Evolutionary conservation across 2,113 vertebrate species (phyloP), one percentile per base, ranked within the genome.

Genomic region (Anhinga anhinga): DNA sequence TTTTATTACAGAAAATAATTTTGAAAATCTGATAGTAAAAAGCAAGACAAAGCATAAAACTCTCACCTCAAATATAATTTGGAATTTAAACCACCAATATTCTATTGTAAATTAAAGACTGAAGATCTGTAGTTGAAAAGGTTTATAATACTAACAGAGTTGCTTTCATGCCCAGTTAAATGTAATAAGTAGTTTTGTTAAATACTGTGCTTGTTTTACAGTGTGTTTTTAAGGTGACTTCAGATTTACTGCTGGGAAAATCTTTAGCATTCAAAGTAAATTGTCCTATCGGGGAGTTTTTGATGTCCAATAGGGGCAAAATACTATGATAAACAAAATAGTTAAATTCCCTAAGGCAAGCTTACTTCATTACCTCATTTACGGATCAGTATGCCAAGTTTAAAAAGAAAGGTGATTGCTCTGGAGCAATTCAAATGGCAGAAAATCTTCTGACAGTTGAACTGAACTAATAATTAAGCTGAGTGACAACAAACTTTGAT

Each of bases 221-320:
- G 87, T 89, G 63, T 89, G 61, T 67, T 94, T 93, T 96, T 93
- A 89, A 95, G 73, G 82, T 93, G 73, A 52, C 23, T 90, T 93
- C 44, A 82, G 74, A 80, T 96, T 90, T 94, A 94, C 87, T 91
- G 56, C 86, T 87, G 82, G 77, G 84, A 96, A 94, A 87, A 91
- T 83, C n/a, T 84, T 77, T 59, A 66, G 55, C 0, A 0, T 86
- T 96, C 55, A 73, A 91, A 96, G 84, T 63, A 59, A 67, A 89
- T 85, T 87, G 69, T 89, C 82, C 52, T 87, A 1, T 65, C 1
- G 1, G 34, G 44, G 30, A 79, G 65, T 30, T 85, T 96, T 89
- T 96, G 38, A 95, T 95, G 65, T 93, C 36, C 83, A 72, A 11
- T 47, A 52, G 30, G 26, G 44, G 27, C 15, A 86, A 95, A 82